Percentiles rank a stretch among this genome's conserved stretches.
phyloP scores from a whole-genome alignment of 2,113 vertebrate species.

The Platichthys flesus region DNA sequence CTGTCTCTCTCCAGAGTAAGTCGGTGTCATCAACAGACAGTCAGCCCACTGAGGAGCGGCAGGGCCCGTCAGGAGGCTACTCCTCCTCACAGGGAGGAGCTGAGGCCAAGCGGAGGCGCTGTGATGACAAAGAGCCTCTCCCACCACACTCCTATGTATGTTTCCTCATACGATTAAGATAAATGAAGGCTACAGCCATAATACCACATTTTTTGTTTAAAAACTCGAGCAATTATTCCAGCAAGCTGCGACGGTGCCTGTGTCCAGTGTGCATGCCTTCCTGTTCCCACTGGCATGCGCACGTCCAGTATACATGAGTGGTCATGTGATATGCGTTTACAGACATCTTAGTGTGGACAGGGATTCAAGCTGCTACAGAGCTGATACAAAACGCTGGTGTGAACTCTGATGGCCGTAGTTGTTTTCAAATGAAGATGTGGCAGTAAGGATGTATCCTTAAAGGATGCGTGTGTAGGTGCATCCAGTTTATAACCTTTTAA shows the following conservation, averaged over 20 bases:
- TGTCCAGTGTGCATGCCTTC: no score
- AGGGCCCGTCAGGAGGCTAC: slow-evolving; percentile 88
- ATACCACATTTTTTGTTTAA: no score
- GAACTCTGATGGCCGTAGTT: no score
- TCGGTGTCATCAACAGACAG: slow-evolving; percentile 86
- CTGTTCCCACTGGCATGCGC: neutral
- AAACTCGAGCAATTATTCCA: no score
- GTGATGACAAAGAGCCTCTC: slow-evolving; percentile 89
- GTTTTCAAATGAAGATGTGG: no score
- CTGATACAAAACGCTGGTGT: no score
- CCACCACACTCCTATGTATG: slow-evolving; percentile 87
- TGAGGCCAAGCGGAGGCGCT: slow-evolving; percentile 90
- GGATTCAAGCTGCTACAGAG: no score
- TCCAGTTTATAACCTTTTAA: neutral
- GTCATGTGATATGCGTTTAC: no score
- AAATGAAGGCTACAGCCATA: no score
- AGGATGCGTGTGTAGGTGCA: neutral
- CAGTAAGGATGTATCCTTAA: neutral
- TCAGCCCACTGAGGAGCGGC: slow-evolving; percentile 85
- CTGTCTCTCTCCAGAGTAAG: slow-evolving; percentile 78
- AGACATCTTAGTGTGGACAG: no score
- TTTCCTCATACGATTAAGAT: neutral
- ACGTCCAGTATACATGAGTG: neutral
- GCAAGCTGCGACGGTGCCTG: no score
- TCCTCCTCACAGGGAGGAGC: slow-evolving; percentile 81